phyloP scores from a whole-genome alignment of 2,797 vertebrate species.

The Neosalanx taihuensis region DNA sequence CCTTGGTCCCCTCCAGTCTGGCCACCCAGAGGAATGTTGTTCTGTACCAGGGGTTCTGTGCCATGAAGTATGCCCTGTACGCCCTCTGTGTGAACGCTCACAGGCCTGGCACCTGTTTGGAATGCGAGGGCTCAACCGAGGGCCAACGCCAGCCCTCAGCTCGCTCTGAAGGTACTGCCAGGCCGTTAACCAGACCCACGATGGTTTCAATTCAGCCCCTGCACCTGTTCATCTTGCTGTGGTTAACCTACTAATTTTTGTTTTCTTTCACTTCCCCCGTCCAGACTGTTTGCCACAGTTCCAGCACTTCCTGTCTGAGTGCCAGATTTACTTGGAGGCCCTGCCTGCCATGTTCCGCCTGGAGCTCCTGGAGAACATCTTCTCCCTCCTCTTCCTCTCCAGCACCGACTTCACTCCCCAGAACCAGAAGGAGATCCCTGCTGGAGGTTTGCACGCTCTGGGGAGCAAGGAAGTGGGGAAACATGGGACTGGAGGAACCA shows the following conservation, averaged over 20 bases:
- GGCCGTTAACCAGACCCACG: neutral
- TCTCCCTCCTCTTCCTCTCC: conserved; percentile 92
- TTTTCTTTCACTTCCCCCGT: conserved; percentile 26
- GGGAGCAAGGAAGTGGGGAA: conserved; percentile 55
- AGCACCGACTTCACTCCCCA: conserved; percentile 77
- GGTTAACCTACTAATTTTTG: neutral
- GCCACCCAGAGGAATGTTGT: conserved; percentile 76
- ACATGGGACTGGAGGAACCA: conserved; percentile 25
- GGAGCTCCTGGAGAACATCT: conserved; percentile 97
- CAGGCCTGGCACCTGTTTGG: conserved; percentile 67
- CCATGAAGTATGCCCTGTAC: conserved; percentile 94
- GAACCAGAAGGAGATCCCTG: conserved; percentile 34
- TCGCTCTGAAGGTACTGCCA: conserved; percentile 56
- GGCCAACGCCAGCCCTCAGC: conserved; percentile 44
- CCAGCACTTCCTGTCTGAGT: conserved; percentile 82
- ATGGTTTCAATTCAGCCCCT: neutral
- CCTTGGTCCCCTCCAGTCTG: conserved; percentile 44
- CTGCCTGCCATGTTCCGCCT: conserved; percentile 84
- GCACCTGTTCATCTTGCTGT: neutral
- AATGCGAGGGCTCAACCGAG: conserved; percentile 61
- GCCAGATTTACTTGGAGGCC: conserved; percentile 83
- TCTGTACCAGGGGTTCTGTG: conserved; percentile 90
- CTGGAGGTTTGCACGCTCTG: conserved; percentile 2
- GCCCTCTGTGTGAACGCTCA: conserved; percentile 89
- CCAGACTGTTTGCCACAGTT: conserved; percentile 78